A percentile compares a stretch with the other conserved stretches of the same genome.
Evolutionary conservation across 1,140 invertebrate genomes (phyloP).

Genomic region (Plodia interpunctella): DNA sequence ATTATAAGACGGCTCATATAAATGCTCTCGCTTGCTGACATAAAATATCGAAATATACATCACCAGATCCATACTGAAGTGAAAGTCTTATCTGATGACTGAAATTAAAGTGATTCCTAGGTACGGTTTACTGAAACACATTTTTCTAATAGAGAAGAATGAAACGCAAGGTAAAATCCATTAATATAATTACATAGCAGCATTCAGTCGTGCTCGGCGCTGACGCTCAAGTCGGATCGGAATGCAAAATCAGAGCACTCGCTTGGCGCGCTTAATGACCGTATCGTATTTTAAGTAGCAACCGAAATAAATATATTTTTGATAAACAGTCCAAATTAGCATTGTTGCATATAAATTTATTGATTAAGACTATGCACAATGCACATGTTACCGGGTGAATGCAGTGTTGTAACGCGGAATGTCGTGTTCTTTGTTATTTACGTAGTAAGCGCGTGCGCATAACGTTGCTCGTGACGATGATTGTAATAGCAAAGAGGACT

Average conservation of each 20-base stretch:
- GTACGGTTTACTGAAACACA: too few species aligned
- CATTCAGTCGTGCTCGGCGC: conserved; percentile 22
- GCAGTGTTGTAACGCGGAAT: conserved; percentile 25
- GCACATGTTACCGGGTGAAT: conserved; percentile 30
- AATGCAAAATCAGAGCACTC: conserved; percentile 20
- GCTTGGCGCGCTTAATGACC: conserved; percentile 21
- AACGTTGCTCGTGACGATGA: conserved; percentile 51
- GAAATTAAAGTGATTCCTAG: too few species aligned
- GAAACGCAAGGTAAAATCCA: not conserved
- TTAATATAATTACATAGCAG: conserved; percentile 19
- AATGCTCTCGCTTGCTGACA: too few species aligned
- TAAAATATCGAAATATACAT: too few species aligned
- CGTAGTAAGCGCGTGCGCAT: conserved; percentile 51
- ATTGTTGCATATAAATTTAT: conserved; percentile 30
- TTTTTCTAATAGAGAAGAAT: too few species aligned
- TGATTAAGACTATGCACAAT: conserved; percentile 19
- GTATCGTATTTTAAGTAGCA: conserved; percentile 20
- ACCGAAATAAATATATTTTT: conserved; percentile 25
- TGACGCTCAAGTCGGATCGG: conserved; percentile 5
- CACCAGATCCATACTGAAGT: too few species aligned
- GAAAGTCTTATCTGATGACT: too few species aligned
- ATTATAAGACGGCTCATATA: not conserved
- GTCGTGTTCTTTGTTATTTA: conserved; percentile 51
- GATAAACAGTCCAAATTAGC: conserved; percentile 18
- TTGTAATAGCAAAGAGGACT: conserved; percentile 34